phyloP scores from a whole-genome alignment of 2,113 vertebrate species.

The Thryonomys swinderianus region DNA sequence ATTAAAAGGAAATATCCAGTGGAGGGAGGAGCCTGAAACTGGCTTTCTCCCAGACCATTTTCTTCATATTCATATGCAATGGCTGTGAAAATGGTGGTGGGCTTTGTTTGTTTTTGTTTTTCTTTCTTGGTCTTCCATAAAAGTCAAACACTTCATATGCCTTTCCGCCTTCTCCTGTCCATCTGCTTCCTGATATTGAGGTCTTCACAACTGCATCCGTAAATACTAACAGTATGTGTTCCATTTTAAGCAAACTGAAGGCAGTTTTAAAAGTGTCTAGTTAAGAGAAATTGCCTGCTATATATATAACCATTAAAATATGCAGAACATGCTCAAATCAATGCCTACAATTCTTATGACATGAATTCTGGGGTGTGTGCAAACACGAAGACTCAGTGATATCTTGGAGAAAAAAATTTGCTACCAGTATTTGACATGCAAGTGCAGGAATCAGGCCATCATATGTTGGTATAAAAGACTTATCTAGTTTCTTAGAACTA shows the following conservation, averaged over 20 bases:
- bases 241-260: conserved; percentile 59
- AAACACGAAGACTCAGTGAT: not conserved
- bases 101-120: not conserved
- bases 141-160: not conserved
- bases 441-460: not conserved
- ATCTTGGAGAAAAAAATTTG: not conserved
- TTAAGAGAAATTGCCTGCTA: conserved; percentile 56
- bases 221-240: conserved; percentile 46
- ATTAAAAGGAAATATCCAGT: conserved; percentile 27
- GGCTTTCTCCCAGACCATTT: not conserved
- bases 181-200: conserved; percentile 57
- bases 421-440: not conserved
- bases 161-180: not conserved
- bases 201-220: conserved; percentile 9
- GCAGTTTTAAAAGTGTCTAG: conserved; percentile 41
- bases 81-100: not conserved
- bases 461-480: not conserved
- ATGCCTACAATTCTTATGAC: not conserved
- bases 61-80: conserved; percentile 11
- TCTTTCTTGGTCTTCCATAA: not conserved
- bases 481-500: not conserved
- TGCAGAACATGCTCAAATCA: not conserved
- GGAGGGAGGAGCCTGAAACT: not conserved
- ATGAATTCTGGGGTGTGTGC: not conserved
- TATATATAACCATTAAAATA: not conserved